Conservation (phyloP, 2,113 vertebrate genomes). For the Melanostigma gelatinosum region DNA sequence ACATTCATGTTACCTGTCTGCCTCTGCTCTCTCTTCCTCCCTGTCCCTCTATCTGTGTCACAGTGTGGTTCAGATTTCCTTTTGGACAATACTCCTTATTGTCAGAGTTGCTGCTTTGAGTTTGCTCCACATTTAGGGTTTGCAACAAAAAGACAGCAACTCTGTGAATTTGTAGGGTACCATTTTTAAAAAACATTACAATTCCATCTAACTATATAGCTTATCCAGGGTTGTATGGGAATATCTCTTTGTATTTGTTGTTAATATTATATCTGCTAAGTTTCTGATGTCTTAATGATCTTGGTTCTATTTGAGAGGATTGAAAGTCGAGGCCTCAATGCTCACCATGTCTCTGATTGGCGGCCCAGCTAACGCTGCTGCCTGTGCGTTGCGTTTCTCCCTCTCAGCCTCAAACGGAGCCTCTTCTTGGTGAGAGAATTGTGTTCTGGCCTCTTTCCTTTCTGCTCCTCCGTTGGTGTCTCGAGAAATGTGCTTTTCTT, state of each 20-base stretch:
- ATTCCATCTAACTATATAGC: background rate
- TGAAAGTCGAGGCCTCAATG: background rate
- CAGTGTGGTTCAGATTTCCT: background rate
- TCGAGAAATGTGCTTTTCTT: constrained; percentile 33
- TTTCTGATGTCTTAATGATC: background rate
- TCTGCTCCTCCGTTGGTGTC: constrained; percentile 40
- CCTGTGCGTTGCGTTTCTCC: constrained; percentile 73
- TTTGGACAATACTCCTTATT: background rate
- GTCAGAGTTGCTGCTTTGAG: background rate
- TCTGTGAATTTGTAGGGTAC: background rate
- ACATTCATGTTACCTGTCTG: constrained; percentile 10
- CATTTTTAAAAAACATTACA: too few species aligned
- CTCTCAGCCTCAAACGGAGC: constrained; percentile 72
- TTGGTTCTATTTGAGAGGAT: background rate
- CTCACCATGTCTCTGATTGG: constrained; percentile 25
- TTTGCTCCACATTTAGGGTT: background rate
- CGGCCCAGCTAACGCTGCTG: constrained; percentile 66
- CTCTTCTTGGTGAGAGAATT: constrained; percentile 79
- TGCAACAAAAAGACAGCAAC: constrained; percentile 1
- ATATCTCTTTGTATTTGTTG: background rate
- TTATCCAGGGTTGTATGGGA: background rate
- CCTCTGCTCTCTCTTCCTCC: background rate
- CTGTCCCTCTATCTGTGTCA: background rate
- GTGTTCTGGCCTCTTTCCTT: constrained; percentile 60
- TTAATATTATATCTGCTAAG: background rate